Percentiles rank a stretch among this genome's conserved stretches.
Evolutionary conservation across 2,797 vertebrate species (phyloP).

Genomic region (Pipistrellus kuhlii): DNA sequence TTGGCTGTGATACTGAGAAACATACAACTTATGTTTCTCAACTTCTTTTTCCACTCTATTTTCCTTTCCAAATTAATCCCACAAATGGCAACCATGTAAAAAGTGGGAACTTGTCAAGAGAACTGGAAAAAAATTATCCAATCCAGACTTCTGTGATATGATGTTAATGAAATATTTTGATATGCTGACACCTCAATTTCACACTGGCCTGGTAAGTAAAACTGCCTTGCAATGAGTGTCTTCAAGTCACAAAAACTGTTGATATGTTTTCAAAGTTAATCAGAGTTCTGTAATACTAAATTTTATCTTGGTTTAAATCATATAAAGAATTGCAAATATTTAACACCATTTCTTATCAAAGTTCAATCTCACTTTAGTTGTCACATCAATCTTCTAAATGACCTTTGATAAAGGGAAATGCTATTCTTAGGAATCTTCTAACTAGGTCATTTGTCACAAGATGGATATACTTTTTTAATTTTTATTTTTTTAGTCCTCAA

Average conservation of each 20-base stretch:
- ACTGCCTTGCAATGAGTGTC: conserved; percentile 49
- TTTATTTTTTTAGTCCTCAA: too few relatives aligned
- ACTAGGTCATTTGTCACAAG: not conserved
- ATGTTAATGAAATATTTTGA: conserved; percentile 81
- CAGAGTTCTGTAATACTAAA: not conserved
- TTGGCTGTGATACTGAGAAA: conserved; percentile 78
- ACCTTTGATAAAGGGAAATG: conserved; percentile 10
- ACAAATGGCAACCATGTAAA: conserved; percentile 76
- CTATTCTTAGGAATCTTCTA: not conserved
- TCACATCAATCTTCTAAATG: conserved; percentile 35
- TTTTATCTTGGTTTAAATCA: conserved; percentile 8
- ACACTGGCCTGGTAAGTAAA: conserved; percentile 61
- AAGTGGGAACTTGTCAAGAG: conserved; percentile 72
- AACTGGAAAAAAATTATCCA: conserved; percentile 60
- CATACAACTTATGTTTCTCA: conserved; percentile 76
- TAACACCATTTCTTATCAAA: not conserved
- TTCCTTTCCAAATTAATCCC: conserved; percentile 79
- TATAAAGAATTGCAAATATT: conserved; percentile 35
- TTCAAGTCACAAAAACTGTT: conserved; percentile 52
- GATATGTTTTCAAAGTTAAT: conserved; percentile 54
- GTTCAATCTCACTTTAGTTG: not conserved
- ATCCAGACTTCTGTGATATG: conserved; percentile 48
- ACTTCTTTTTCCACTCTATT: conserved; percentile 70
- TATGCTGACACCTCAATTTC: conserved; percentile 61
- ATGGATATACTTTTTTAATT: not conserved